These are phyloP conservation scores for Bombus consobrinus DNA, from an alignment of 1,140 invertebrate genomes.

Conservation along the genomic window DNA sequence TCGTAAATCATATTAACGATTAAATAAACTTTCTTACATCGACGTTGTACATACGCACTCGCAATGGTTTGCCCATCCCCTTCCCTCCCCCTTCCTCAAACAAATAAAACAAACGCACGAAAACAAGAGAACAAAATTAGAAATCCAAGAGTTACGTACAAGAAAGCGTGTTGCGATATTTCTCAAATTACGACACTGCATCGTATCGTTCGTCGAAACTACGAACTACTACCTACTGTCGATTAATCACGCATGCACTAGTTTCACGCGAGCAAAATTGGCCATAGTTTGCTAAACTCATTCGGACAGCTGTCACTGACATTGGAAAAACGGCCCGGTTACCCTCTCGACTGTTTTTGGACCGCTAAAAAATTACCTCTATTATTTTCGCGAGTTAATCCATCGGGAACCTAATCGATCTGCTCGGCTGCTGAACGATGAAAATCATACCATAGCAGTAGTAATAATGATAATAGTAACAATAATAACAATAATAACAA, in stretches of 20 bases:
- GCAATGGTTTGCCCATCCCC: too few species aligned
- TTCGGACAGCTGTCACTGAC: conserved; percentile 24
- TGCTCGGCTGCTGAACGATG: neutral
- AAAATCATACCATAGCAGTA: too few species aligned
- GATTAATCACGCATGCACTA: neutral
- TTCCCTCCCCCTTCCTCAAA: too few species aligned
- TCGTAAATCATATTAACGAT: too few species aligned
- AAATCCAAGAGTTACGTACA: neutral
- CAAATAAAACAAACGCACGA: too few species aligned
- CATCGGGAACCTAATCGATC: neutral
- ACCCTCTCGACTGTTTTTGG: too few species aligned
- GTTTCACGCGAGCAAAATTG: neutral
- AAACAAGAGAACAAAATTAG: neutral
- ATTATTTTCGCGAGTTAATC: neutral
- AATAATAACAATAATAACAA: neutral
- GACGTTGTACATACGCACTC: too few species aligned
- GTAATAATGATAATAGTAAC: too few species aligned
- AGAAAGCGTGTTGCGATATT: neutral
- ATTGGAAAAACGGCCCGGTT: neutral
- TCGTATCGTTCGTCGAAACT: neutral
- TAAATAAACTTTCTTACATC: too few species aligned
- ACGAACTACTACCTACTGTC: neutral
- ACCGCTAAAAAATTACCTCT: neutral
- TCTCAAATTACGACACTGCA: neutral
- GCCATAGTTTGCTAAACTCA: neutral